These are phyloP conservation scores for Eidolon dupreanum DNA, from an alignment of 2,797 vertebrate genomes.

Conservation along the genomic window DNA sequence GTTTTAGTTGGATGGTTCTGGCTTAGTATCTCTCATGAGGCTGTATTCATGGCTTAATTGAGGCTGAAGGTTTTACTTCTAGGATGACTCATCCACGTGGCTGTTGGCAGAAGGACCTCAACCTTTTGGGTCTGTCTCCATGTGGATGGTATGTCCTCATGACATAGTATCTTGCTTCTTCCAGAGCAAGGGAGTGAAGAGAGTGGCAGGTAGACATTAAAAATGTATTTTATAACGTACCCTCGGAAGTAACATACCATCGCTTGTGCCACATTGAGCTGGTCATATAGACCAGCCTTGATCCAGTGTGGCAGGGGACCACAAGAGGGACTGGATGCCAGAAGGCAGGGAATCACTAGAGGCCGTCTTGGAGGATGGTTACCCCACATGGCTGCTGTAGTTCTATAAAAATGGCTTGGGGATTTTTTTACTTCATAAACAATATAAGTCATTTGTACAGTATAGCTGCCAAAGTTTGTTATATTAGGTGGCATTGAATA, in stretches of 20 bases:
- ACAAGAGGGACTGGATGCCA: background rate
- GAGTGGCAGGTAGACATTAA: background rate
- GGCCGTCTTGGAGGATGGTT: background rate
- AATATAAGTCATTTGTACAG: background rate
- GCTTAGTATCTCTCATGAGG: background rate
- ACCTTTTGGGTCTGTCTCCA: background rate
- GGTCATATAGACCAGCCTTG: background rate
- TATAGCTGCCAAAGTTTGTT: background rate
- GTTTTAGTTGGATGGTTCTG: background rate
- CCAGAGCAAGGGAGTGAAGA: background rate
- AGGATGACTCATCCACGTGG: background rate
- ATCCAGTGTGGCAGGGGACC: accelerated
- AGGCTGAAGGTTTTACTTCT: background rate
- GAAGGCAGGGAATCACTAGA: background rate
- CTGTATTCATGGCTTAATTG: background rate
- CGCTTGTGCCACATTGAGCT: background rate
- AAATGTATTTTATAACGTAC: background rate
- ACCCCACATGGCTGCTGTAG: background rate
- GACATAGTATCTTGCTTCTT: background rate
- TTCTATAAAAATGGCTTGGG: background rate
- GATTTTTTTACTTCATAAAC: background rate
- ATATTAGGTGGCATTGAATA: background rate
- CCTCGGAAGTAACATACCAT: background rate
- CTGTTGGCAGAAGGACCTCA: background rate
- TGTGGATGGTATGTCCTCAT: background rate